Evolutionary conservation across 1,140 invertebrate species (phyloP).

Genomic region (Drosophila funebris): DNA sequence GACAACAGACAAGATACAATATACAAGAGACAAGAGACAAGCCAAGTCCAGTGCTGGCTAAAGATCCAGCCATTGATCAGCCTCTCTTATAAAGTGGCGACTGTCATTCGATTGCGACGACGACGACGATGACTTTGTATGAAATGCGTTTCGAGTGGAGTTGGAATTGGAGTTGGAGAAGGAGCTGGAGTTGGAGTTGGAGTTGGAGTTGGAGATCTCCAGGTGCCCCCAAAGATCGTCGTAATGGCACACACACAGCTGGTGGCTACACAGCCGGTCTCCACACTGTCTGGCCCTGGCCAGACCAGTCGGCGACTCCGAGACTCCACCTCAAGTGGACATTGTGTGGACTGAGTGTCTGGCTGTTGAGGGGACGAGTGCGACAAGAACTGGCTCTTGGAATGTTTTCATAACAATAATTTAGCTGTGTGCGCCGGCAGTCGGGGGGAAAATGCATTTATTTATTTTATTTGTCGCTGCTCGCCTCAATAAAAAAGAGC

Average conservation of each 20-base stretch:
- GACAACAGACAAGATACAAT: conserved; percentile 37
- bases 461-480: conserved; percentile 71
- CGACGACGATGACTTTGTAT: conserved; percentile 69
- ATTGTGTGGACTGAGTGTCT: not conserved
- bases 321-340: conserved; percentile 10
- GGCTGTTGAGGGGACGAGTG: not conserved
- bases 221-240: conserved; percentile 11
- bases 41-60: conserved; percentile 41
- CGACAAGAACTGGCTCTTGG: conserved; percentile 36
- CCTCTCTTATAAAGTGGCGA: conserved; percentile 74
- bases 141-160: conserved; percentile 66
- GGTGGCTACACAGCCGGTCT: conserved; percentile 54
- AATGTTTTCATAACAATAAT: conserved; percentile 65
- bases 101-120: conserved; percentile 61
- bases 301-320: conserved; percentile 72
- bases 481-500: conserved; percentile 75
- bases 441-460: conserved; percentile 65
- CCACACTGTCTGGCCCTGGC: conserved; percentile 69
- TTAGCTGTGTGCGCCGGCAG: conserved; percentile 29
- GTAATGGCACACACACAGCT: conserved; percentile 53
- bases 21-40: conserved; percentile 49
- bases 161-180: not conserved
- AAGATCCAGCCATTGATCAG: conserved; percentile 72
- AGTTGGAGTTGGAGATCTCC: conserved; percentile 4
- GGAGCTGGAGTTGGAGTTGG: conserved; percentile 17